phyloP scores from a whole-genome alignment of 2,888 invertebrate genomes.

The Cheilosia urbana region DNA sequence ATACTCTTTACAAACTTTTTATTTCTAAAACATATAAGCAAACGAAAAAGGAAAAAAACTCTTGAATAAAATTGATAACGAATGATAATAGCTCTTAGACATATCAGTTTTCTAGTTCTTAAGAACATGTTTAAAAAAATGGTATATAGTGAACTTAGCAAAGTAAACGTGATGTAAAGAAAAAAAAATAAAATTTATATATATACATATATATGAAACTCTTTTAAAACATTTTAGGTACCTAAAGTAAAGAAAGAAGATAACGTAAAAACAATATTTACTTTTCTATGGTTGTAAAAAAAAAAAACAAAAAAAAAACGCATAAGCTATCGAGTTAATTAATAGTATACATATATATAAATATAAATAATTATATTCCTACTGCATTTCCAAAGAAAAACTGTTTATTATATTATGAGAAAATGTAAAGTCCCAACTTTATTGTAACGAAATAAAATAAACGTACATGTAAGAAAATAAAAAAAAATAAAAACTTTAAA shows the following conservation, averaged over 20 bases:
- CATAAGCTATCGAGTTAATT: constrained; percentile 75
- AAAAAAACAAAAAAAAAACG: constrained; percentile 63
- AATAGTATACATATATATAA: constrained; percentile 63
- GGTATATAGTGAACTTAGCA: constrained; percentile 71
- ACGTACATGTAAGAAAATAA: constrained; percentile 38
- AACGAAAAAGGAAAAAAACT: constrained; percentile 44
- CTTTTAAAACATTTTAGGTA: constrained; percentile 74
- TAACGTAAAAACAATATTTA: constrained; percentile 74
- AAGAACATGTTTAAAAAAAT: constrained; percentile 77
- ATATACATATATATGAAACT: constrained; percentile 75
- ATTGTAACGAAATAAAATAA: constrained; percentile 73
- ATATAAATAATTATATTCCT: constrained; percentile 65
- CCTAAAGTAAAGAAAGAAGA: constrained; percentile 68
- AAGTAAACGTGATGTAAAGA: constrained; percentile 77
- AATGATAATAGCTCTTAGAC: constrained; percentile 84
- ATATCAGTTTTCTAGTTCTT: constrained; percentile 82
- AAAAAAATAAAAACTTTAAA: constrained; percentile 62
- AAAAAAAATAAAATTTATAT: constrained; percentile 76
- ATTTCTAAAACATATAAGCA: constrained; percentile 50
- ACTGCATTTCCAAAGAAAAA: constrained; percentile 71
- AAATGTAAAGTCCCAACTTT: constrained; percentile 64
- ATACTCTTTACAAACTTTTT: constrained; percentile 44
- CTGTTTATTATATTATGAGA: constrained; percentile 70
- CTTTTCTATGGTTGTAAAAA: constrained; percentile 75
- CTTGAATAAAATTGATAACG: constrained; percentile 80